Evolutionary conservation across 2,113 vertebrate species (phyloP).

Genomic region (Potamarius usumacintae): DNA sequence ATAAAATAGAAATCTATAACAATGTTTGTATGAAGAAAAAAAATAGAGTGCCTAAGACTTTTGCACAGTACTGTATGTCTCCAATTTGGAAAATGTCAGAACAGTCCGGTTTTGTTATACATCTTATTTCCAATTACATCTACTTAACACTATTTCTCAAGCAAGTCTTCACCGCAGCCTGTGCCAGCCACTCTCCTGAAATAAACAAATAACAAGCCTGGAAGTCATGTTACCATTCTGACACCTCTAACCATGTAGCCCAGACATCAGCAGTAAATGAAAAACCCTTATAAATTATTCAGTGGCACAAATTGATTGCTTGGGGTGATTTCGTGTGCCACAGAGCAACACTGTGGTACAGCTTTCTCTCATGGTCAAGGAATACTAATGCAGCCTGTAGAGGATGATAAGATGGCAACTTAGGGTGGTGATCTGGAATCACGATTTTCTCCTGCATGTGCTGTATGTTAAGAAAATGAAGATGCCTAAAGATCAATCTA

Average conservation of each 20-base stretch:
- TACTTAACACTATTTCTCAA: background rate
- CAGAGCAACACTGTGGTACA: conserved; percentile 4
- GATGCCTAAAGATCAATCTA: background rate
- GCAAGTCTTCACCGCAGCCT: background rate
- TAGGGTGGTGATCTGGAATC: conserved; percentile 27
- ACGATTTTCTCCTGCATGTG: background rate
- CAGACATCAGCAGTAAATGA: conserved; percentile 31
- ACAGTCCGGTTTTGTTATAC: background rate
- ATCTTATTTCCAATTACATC: background rate
- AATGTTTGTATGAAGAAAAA: no score
- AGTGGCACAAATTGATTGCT: conserved; percentile 46
- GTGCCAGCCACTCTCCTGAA: background rate
- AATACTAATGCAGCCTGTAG: conserved; percentile 36
- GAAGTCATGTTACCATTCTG: conserved; percentile 3
- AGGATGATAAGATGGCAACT: background rate
- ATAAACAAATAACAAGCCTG: background rate
- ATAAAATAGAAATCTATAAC: no score
- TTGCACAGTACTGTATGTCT: background rate
- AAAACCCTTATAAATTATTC: conserved; percentile 54
- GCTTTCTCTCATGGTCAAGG: conserved; percentile 18
- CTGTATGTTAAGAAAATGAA: background rate
- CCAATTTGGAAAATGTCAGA: background rate
- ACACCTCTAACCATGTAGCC: conserved; percentile 9
- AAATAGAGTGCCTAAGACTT: no score
- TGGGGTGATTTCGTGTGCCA: conserved; percentile 41